Conservation (phyloP, 2,888 invertebrate genomes). For the Drosophila mimica region DNA sequence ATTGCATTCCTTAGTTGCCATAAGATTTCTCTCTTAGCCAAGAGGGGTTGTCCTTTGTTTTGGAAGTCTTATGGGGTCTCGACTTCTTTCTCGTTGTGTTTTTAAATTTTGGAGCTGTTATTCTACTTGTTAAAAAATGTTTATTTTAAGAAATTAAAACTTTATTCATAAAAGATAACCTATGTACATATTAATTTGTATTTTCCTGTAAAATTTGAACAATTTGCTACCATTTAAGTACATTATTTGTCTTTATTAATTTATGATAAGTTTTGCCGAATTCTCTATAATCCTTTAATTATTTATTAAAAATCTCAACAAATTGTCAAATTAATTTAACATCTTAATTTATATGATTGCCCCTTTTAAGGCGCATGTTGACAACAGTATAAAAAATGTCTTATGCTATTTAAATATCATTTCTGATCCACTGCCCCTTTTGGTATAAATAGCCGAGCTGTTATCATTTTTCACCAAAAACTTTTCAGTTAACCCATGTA, state of each 20-base stretch:
- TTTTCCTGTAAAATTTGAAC: neutral
- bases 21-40: neutral
- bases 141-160: neutral
- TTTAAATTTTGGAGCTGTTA: neutral
- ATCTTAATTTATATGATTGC: neutral
- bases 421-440: neutral
- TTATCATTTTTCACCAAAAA: conserved; percentile 32
- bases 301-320: neutral
- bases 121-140: neutral
- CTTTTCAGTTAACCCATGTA: conserved; percentile 44
- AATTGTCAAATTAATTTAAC: neutral
- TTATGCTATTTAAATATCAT: conserved; percentile 11
- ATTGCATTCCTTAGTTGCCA: neutral
- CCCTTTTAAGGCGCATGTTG: neutral
- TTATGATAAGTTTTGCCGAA: neutral
- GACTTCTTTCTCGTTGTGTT: neutral
- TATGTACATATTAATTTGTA: neutral
- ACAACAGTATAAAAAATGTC: neutral
- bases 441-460: conserved; percentile 12
- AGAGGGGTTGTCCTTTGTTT: neutral
- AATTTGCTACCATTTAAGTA: neutral
- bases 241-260: neutral
- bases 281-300: neutral
- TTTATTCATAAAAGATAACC: neutral
- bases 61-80: neutral